Evolutionary conservation across 37 sponge, comb jelly and placozoan species (phyloP), one percentile per base, ranked within the genome.

Genomic region (Halisarca cf. caerulea): DNA sequence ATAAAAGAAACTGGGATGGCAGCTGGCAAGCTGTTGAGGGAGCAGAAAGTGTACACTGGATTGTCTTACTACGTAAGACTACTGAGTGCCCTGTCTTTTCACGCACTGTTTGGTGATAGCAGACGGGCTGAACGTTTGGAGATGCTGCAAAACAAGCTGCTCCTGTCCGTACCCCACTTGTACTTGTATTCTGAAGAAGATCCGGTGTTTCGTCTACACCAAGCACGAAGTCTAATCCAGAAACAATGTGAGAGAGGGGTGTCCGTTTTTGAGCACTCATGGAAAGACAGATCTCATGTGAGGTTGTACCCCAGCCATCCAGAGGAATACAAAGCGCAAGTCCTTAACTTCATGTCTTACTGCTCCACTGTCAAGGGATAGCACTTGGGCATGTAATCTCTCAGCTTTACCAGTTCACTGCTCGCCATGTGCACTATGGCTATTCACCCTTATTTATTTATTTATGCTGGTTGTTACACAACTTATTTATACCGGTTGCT

Each of bases 141-240:
- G 3, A 44, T 74, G 30, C 77, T 88, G 0, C 30, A 74, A 0
- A 58, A 71, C 21, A 40, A 40, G 45, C 32, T 40, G 0, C 45
- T 88, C 32, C 24, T 87, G 24, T 11, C 58, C 20, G 33, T 85
- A 3, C 92, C 92, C 18, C 88, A 87, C 53, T 62, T 91, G 78
- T 91, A 85, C 41, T 57, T 91, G 58, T 66, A 88, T 77, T 87
- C 88, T 36, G 82, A 72, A 42, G 27, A 14, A 11, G 92, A 91
- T 59, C 68, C 77, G 14, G 88, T 91, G 34, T 34, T 42, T 9
- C 39, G 33, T 0, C 27, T 59, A 5, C 41, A 36, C 6, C 20
- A 74, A 20, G 88, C 84, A 35, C 32, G 43, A 36, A 27, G 32
- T 6, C 42, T 84, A 9, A 88, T 87, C 39, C 47, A 72, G 20